A percentile compares a stretch with the other conserved stretches of the same genome.
Evolutionary conservation across 2,888 invertebrate genomes (phyloP).

Genomic region (Drosophila trichaetosa): DNA sequence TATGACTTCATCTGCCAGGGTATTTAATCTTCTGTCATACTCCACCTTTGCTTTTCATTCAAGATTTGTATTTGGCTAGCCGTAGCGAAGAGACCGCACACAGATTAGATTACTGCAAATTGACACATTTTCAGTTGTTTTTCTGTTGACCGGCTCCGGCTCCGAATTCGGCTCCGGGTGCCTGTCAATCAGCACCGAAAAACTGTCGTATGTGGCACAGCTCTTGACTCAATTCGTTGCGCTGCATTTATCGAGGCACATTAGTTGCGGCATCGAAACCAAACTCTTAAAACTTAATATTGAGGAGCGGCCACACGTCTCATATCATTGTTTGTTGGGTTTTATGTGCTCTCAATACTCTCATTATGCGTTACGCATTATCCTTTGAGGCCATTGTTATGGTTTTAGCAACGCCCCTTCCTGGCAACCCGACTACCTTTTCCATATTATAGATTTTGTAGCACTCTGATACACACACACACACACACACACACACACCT

Average conservation of each 20-base stretch:
- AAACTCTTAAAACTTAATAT: conserved; percentile 13
- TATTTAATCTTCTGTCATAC: neutral
- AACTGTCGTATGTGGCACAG: conserved; percentile 42
- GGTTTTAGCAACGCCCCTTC: conserved; percentile 75
- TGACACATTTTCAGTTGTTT: conserved; percentile 71
- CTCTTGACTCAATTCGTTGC: conserved; percentile 66
- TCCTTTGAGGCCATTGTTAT: conserved; percentile 68
- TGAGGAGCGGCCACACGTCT: conserved; percentile 39
- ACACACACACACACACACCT: conserved; percentile 45
- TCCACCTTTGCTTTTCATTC: conserved; percentile 21
- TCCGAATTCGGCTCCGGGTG: neutral
- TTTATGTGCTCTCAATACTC: conserved; percentile 34
- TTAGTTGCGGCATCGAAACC: conserved; percentile 47
- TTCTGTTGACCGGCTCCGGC: conserved; percentile 5
- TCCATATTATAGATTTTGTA: conserved; percentile 54
- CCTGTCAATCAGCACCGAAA: conserved; percentile 52
- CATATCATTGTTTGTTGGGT: conserved; percentile 41
- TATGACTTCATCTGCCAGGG: neutral
- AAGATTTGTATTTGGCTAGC: conserved; percentile 33
- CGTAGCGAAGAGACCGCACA: conserved; percentile 57
- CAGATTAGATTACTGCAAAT: conserved; percentile 80
- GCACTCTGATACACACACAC: conserved; percentile 1
- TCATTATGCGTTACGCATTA: conserved; percentile 77
- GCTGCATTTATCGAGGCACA: conserved; percentile 54
- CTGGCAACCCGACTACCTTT: conserved; percentile 75